These are phyloP conservation scores for Apostichopus japonicus DNA, from an alignment of 35 echinoderm and acorn worm species.

Conservation along the genomic window DNA sequence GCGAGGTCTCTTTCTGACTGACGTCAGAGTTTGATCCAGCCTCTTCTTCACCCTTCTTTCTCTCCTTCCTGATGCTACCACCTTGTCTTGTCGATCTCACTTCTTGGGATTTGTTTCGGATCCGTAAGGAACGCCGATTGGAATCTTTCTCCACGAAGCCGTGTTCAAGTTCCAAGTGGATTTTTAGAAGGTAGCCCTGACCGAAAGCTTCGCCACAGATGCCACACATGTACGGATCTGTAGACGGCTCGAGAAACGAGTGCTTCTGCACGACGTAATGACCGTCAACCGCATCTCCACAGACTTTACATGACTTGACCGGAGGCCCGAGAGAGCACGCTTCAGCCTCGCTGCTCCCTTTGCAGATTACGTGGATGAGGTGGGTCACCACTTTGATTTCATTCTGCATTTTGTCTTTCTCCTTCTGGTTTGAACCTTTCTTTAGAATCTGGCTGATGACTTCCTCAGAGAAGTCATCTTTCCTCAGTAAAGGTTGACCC, in stretches of 20 bases:
- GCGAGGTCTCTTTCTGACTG: neutral
- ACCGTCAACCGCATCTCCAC: slow-evolving; percentile 4
- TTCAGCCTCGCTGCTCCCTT: neutral
- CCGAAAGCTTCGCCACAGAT: slow-evolving; percentile 46
- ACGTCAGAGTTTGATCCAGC: neutral
- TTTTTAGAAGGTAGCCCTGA: slow-evolving; percentile 38
- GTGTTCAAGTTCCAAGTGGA: slow-evolving; percentile 51
- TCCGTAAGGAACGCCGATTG: neutral
- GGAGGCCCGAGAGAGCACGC: neutral
- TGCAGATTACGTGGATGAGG: slow-evolving; percentile 25
- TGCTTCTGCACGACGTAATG: slow-evolving; percentile 39
- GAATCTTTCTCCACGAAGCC: slow-evolving; percentile 43
- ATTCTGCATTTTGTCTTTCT: neutral
- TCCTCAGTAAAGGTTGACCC: slow-evolving; percentile 8
- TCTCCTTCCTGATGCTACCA: neutral
- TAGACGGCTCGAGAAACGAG: neutral
- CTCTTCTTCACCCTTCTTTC: neutral
- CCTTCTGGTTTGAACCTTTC: slow-evolving; percentile 17
- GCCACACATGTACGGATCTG: slow-evolving; percentile 59
- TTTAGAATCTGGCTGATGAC: slow-evolving; percentile 49
- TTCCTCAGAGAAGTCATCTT: slow-evolving; percentile 49
- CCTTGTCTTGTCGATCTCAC: neutral
- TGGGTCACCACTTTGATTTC: slow-evolving; percentile 42
- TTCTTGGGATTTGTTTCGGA: neutral
- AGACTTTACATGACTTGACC: slow-evolving; percentile 23